Conservation (phyloP, 2,113 vertebrate genomes). For the Sylvia atricapilla region DNA sequence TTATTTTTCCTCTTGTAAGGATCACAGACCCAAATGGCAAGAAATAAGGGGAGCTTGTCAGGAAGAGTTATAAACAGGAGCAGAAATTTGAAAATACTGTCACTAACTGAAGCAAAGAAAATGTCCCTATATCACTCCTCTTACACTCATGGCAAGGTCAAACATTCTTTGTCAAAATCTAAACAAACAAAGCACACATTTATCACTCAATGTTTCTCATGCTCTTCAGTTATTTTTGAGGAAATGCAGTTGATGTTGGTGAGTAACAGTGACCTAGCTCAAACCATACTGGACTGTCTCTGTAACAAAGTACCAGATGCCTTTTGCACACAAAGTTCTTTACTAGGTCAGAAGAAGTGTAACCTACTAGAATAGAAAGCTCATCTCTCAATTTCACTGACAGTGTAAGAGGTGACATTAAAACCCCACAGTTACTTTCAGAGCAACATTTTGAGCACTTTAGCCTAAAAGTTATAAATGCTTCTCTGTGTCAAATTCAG, state of each 20-base stretch:
- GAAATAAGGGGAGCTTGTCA: neutral
- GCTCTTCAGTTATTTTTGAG: neutral
- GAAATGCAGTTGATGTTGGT: neutral
- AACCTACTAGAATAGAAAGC: neutral
- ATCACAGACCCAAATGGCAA: neutral
- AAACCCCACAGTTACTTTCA: neutral
- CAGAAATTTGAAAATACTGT: neutral
- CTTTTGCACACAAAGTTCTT: neutral
- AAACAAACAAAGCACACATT: neutral
- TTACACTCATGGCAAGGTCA: neutral
- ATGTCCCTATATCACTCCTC: neutral
- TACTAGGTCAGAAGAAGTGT: neutral
- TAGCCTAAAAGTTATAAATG: neutral
- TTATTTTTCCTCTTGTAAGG: neutral
- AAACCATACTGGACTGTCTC: neutral
- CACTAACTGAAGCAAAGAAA: neutral
- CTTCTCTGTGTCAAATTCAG: neutral
- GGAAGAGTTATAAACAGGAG: neutral
- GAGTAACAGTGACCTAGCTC: neutral
- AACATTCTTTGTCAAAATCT: neutral
- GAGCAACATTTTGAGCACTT: neutral
- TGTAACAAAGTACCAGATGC: conserved; percentile 1
- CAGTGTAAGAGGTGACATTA: neutral
- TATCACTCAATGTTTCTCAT: neutral
- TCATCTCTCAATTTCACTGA: neutral